phyloP scores from a whole-genome alignment of 2,888 invertebrate genomes.

The Acanthosepion esculentum region DNA sequence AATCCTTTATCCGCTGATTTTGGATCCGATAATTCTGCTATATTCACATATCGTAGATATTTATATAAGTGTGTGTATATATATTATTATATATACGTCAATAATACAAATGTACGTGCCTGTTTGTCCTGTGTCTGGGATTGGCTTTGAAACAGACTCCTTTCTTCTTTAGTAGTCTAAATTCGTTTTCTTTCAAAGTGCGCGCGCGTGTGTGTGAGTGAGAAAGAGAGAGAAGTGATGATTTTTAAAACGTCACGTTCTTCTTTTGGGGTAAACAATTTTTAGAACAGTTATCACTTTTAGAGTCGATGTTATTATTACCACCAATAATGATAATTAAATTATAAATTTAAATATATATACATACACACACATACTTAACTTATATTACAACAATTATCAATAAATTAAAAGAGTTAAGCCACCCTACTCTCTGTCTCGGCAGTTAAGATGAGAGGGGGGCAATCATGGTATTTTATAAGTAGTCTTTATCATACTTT shows the following conservation, averaged over 20 bases:
- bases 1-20: neutral
- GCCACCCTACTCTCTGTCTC: neutral
- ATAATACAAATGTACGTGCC: neutral
- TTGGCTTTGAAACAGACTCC: neutral
- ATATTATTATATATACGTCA: neutral
- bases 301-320: neutral
- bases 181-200: neutral
- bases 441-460: neutral
- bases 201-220: neutral
- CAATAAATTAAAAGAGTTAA: neutral
- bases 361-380: neutral
- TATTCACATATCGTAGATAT: no score
- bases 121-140: neutral
- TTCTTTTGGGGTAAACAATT: neutral
- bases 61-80: neutral
- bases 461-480: neutral
- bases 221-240: neutral
- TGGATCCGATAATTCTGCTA: neutral
- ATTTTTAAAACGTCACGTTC: neutral
- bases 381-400: neutral
- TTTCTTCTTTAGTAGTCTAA: neutral
- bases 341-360: no score
- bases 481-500: neutral
- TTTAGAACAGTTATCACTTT: neutral
- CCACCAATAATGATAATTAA: neutral